Conservation (phyloP, 2,113 vertebrate species). For the Tretioscincus oriximinensis region DNA sequence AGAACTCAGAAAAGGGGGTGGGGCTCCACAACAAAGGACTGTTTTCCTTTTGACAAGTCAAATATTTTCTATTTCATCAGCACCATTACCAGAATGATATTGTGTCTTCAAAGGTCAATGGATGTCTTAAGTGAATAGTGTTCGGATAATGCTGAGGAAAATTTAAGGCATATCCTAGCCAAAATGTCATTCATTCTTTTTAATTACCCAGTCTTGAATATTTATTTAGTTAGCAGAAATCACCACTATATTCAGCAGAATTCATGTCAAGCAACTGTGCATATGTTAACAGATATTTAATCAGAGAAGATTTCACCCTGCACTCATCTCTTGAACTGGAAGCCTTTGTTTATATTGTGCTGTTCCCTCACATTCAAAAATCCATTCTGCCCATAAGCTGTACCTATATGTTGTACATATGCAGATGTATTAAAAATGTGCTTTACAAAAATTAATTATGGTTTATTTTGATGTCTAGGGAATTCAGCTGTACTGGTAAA, state of each 20-base stretch:
- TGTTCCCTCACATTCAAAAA: neutral
- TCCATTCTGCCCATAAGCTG: neutral
- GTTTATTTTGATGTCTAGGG: slow-evolving; percentile 44
- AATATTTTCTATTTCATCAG: slow-evolving; percentile 33
- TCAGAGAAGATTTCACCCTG: neutral
- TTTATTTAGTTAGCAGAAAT: slow-evolving; percentile 1
- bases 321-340: neutral
- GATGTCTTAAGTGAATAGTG: neutral
- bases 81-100: slow-evolving; percentile 7
- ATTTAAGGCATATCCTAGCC: neutral
- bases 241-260: neutral
- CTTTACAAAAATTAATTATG: slow-evolving; percentile 14
- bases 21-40: neutral
- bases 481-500: slow-evolving; percentile 44
- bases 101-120: slow-evolving; percentile 20
- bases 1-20: neutral
- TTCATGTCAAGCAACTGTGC: neutral
- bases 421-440: neutral
- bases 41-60: neutral
- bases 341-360: neutral
- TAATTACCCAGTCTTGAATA: neutral
- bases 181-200: neutral
- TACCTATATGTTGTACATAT: too few species aligned
- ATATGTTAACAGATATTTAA: neutral
- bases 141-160: neutral